Conservation (phyloP, 1,140 invertebrate genomes). For the Thereuonema tuberculata region DNA sequence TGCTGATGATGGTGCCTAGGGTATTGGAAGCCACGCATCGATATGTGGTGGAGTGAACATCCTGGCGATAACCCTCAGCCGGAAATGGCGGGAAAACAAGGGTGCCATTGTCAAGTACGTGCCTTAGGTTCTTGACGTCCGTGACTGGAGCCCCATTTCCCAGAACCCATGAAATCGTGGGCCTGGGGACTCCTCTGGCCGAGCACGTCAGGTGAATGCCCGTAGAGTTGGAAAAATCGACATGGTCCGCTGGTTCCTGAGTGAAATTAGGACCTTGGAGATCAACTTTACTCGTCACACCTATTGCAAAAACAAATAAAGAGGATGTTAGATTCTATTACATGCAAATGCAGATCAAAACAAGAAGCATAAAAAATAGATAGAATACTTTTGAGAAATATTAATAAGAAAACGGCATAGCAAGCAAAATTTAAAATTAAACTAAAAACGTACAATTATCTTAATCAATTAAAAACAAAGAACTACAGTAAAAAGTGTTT, state of each 20-base stretch:
- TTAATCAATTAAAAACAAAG: too few species aligned
- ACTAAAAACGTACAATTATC: too few species aligned
- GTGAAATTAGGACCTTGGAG: conserved; percentile 25
- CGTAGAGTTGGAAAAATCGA: conserved; percentile 27
- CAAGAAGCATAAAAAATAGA: too few species aligned
- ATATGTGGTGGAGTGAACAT: conserved; percentile 34
- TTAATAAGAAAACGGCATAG: too few species aligned
- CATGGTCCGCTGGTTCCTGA: conserved; percentile 22
- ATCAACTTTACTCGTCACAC: neutral
- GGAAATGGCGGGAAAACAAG: conserved; percentile 64
- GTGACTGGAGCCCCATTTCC: conserved; percentile 26
- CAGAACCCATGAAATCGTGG: conserved; percentile 27
- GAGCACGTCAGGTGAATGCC: conserved; percentile 26
- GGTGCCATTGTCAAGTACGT: conserved; percentile 57
- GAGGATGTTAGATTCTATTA: neutral
- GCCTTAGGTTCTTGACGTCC: conserved; percentile 25
- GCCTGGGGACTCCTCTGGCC: conserved; percentile 27
- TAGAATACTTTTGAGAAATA: too few species aligned
- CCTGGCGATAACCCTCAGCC: conserved; percentile 53
- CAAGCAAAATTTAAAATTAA: too few species aligned
- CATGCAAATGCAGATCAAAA: too few species aligned
- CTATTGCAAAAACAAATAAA: neutral
- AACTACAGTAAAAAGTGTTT: too few species aligned
- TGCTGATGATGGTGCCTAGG: conserved; percentile 28
- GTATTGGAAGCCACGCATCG: conserved; percentile 26